These are phyloP conservation scores for Euzophera pinguis DNA, from an alignment of 2,888 invertebrate species.

Conservation along the genomic window DNA sequence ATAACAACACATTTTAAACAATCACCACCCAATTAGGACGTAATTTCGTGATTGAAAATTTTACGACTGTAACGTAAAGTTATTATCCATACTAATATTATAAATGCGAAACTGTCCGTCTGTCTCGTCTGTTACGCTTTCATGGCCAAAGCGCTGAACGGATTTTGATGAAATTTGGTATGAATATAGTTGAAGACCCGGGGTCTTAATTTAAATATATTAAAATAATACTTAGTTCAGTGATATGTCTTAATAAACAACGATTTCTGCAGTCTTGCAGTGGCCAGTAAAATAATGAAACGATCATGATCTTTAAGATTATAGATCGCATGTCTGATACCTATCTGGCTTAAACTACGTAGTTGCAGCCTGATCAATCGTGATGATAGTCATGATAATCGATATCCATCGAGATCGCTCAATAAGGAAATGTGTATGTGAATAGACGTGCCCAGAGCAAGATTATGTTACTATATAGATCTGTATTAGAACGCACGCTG, in stretches of 20 bases:
- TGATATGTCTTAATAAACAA: background rate
- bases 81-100: no score
- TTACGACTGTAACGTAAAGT: no score
- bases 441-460: background rate
- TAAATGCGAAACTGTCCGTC: no score
- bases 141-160: no score
- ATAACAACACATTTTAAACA: no score
- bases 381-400: constrained; percentile 5
- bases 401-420: constrained; percentile 7
- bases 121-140: no score
- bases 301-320: background rate
- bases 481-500: background rate
- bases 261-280: background rate
- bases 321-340: background rate
- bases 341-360: background rate
- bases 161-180: no score
- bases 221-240: no score
- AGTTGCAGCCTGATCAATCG: background rate
- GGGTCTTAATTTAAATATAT: no score
- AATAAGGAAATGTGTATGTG: constrained; percentile 7
- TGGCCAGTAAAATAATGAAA: background rate
- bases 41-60: no score
- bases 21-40: no score
- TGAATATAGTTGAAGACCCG: no score
- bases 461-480: background rate